phyloP scores from a whole-genome alignment of 2,113 vertebrate genomes.

The Parus major region DNA sequence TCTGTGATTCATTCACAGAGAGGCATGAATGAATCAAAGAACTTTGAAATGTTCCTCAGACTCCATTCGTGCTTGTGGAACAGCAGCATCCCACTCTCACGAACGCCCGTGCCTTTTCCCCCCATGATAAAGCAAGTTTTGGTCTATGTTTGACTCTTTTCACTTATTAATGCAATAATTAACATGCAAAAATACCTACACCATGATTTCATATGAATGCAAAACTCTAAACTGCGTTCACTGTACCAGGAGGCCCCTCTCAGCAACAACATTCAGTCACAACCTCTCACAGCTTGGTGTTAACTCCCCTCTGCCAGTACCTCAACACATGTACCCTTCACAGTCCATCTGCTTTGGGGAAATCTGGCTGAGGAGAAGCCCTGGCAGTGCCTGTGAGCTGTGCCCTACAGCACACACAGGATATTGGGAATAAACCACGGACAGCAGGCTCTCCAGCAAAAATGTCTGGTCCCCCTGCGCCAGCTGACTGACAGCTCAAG shows the following conservation, averaged over 20 bases:
- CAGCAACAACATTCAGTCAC: neutral
- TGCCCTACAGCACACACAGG: neutral
- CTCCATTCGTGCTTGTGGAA: neutral
- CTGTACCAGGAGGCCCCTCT: neutral
- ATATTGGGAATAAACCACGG: neutral
- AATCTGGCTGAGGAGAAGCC: neutral
- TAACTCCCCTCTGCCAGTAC: neutral
- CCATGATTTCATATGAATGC: neutral
- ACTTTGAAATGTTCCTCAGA: neutral
- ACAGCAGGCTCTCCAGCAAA: neutral
- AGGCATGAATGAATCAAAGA: slow-evolving; percentile 7
- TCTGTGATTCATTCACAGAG: neutral
- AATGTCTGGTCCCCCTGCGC: neutral
- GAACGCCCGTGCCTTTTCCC: neutral
- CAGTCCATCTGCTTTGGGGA: slow-evolving; percentile 41
- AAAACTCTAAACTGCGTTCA: neutral
- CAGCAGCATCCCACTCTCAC: neutral
- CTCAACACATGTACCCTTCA: neutral
- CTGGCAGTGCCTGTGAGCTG: neutral
- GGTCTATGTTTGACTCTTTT: neutral
- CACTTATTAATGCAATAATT: neutral
- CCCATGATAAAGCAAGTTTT: neutral
- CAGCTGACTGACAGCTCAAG: neutral
- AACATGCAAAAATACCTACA: neutral
- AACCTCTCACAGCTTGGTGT: neutral